Evolutionary conservation across 2,113 vertebrate genomes (phyloP).

Genomic region (Oncorhynchus tshawytscha): DNA sequence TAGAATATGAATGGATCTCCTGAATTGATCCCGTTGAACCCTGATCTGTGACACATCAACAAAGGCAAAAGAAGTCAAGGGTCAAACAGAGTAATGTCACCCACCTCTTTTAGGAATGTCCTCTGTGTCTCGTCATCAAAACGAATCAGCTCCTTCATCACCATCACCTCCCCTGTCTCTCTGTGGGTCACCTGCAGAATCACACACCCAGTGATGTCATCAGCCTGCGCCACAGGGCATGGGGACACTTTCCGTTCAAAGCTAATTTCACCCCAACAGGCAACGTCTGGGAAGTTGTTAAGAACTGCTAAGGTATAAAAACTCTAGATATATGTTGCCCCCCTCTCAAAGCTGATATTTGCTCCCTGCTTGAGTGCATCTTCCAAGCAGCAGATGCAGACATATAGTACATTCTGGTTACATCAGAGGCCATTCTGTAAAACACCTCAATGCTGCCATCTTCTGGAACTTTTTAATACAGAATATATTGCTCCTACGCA

Average conservation of each 20-base stretch:
- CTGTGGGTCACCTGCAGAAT: conserved; percentile 86
- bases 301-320: not conserved
- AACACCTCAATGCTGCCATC: conserved; percentile 41
- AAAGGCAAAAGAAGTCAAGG: not conserved
- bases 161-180: conserved; percentile 97
- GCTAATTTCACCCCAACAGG: not conserved
- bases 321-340: not conserved
- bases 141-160: conserved; percentile 97
- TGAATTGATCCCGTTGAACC: too few species aligned
- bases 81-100: conserved; percentile 9
- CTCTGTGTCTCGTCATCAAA: conserved; percentile 95
- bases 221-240: not conserved
- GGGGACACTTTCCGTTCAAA: not conserved
- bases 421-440: not conserved
- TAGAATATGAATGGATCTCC: too few species aligned
- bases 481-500: not conserved
- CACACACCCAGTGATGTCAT: not conserved
- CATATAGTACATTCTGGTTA: not conserved
- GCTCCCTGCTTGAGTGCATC: not conserved
- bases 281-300: not conserved
- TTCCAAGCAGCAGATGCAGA: not conserved
- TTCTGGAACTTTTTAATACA: conserved; percentile 35
- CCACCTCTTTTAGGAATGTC: conserved; percentile 94
- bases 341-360: not conserved
- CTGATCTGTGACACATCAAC: too few species aligned